These are phyloP conservation scores for Shinisaurus crocodilurus DNA, from an alignment of 2,113 vertebrate genomes.

Conservation along the genomic window DNA sequence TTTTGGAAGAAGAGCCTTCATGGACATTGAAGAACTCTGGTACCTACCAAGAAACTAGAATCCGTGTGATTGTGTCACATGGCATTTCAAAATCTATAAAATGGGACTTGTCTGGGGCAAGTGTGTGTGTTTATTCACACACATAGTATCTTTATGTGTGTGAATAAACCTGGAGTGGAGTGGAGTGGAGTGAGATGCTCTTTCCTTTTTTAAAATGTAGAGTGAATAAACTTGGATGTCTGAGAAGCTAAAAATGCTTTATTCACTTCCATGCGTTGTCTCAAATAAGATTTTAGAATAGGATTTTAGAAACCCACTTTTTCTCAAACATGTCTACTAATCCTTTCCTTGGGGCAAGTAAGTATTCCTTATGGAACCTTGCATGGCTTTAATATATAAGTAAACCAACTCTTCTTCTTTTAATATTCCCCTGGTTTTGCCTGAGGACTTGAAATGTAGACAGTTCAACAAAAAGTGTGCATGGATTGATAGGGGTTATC, in stretches of 20 bases:
- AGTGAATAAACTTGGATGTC: constrained; percentile 11
- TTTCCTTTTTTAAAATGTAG: constrained; percentile 37
- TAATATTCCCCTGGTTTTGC: neutral
- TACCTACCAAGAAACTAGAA: neutral
- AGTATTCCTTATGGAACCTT: neutral
- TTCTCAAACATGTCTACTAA: constrained; percentile 18
- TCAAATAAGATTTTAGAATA: constrained; percentile 54
- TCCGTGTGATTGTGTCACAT: neutral
- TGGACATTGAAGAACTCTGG: neutral
- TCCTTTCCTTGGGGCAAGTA: constrained; percentile 39
- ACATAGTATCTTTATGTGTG: neutral
- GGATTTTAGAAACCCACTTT: constrained; percentile 47
- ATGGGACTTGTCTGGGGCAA: neutral
- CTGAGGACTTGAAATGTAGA: constrained; percentile 20
- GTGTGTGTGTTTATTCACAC: too few relatives aligned
- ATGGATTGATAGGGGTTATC: neutral
- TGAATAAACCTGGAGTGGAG: neutral
- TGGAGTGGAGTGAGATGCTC: neutral
- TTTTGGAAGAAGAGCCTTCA: neutral
- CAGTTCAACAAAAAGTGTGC: neutral
- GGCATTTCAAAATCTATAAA: neutral
- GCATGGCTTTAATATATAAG: neutral
- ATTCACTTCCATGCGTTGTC: constrained; percentile 43
- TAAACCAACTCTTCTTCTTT: neutral
- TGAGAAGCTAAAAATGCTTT: neutral